These are phyloP conservation scores for Botia almorhae DNA, from an alignment of 2,797 vertebrate genomes.

Conservation along the genomic window DNA sequence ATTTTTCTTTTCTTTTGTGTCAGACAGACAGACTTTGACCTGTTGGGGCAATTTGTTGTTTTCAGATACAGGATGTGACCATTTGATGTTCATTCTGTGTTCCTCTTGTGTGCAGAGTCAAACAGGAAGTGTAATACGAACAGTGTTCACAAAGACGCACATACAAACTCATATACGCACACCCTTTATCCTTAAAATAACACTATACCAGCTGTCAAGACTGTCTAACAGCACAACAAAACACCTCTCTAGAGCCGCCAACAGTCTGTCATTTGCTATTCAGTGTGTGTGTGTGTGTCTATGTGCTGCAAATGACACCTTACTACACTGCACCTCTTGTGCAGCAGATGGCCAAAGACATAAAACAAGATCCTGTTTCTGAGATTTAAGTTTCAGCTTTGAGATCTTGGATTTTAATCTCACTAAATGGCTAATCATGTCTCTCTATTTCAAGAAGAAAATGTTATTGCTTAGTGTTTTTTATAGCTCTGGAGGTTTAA, in stretches of 20 bases:
- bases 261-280: slow-evolving; percentile 17
- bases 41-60: slow-evolving; percentile 16
- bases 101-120: slow-evolving; percentile 44
- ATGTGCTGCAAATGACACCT: slow-evolving; percentile 27
- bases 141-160: slow-evolving; percentile 23
- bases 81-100: slow-evolving; percentile 43
- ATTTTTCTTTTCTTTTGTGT: not conserved
- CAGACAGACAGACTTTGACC: not conserved
- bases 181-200: slow-evolving; percentile 53
- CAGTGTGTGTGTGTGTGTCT: not conserved
- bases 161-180: slow-evolving; percentile 21
- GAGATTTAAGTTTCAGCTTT: slow-evolving; percentile 16
- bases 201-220: slow-evolving; percentile 44
- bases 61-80: slow-evolving; percentile 52
- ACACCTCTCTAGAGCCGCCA: slow-evolving; percentile 16
- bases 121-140: slow-evolving; percentile 55
- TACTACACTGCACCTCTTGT: slow-evolving; percentile 38
- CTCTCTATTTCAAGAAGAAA: not conserved
- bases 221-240: slow-evolving; percentile 34
- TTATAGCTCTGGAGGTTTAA: not conserved
- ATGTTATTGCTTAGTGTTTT: not conserved
- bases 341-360: slow-evolving; percentile 46
- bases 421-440: slow-evolving; percentile 8
- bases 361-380: slow-evolving; percentile 25
- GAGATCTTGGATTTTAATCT: not conserved